Evolutionary conservation across 1,140 invertebrate species (phyloP).

Genomic region (Bombyx mandarina): DNA sequence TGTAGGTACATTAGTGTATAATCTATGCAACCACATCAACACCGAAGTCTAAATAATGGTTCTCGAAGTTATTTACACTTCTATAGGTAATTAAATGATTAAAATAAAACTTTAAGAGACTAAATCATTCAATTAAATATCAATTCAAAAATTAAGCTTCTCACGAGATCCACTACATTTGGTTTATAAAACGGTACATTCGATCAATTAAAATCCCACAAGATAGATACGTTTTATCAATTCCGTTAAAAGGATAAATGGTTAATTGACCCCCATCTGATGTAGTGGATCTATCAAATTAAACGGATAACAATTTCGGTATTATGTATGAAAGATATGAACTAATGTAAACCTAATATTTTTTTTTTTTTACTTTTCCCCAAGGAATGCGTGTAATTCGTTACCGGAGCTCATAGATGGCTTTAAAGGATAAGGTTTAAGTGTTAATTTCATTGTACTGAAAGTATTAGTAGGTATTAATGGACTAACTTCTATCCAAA

Average conservation of each 20-base stretch:
- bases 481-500: too few relatives aligned
- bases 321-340: too few relatives aligned
- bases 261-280: slow-evolving; percentile 67
- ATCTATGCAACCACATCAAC: too few relatives aligned
- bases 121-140: not conserved
- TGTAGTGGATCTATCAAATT: slow-evolving; percentile 58
- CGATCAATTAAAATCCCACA: slow-evolving; percentile 63
- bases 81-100: not conserved
- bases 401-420: too few relatives aligned
- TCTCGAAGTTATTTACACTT: not conserved
- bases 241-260: slow-evolving; percentile 69
- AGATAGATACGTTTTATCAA: slow-evolving; percentile 66
- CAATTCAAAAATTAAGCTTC: not conserved
- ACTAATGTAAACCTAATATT: too few relatives aligned
- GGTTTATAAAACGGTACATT: slow-evolving; percentile 31
- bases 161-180: not conserved
- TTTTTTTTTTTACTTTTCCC: too few relatives aligned
- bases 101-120: not conserved
- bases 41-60: too few relatives aligned
- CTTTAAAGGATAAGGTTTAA: too few relatives aligned
- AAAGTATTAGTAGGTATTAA: too few relatives aligned
- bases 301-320: slow-evolving; percentile 34
- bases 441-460: too few relatives aligned
- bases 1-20: too few relatives aligned
- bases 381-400: too few relatives aligned